Percentiles rank a stretch among this genome's conserved stretches.
Conservation (phyloP, 2,797 vertebrate genomes). For the Syngnathus acus region DNA sequence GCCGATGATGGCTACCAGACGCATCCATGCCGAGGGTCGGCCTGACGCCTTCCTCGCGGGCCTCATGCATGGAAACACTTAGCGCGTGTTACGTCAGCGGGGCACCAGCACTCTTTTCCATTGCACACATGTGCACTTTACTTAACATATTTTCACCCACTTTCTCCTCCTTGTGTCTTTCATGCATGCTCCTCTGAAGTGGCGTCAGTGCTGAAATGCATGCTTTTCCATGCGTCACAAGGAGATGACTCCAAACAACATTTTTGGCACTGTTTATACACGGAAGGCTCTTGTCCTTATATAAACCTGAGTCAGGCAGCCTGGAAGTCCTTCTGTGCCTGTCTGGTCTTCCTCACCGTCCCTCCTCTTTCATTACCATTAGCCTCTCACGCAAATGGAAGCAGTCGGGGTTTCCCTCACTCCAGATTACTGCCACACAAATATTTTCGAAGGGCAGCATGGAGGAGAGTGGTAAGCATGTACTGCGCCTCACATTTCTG, state of each 20-base stretch:
- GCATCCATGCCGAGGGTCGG: conserved; percentile 45
- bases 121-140: conserved; percentile 13
- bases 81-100: conserved; percentile 61
- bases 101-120: conserved; percentile 43
- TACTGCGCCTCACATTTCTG: neutral
- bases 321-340: conserved; percentile 24
- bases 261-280: conserved; percentile 55
- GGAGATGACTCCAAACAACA: conserved; percentile 44
- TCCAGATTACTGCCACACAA: neutral
- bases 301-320: conserved; percentile 52
- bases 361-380: conserved; percentile 30
- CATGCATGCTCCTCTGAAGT: conserved; percentile 41
- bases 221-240: conserved; percentile 55
- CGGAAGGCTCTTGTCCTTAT: conserved; percentile 61
- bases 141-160: conserved; percentile 21
- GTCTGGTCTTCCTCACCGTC: conserved; percentile 13
- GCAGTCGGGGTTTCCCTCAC: neutral
- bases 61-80: conserved; percentile 71
- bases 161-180: conserved; percentile 18
- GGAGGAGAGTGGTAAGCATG: neutral
- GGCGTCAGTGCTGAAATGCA: conserved; percentile 58
- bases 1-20: conserved; percentile 67
- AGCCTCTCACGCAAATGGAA: conserved; percentile 27
- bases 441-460: neutral
- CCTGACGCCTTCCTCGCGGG: conserved; percentile 55